These are phyloP conservation scores for Octodonta nipae DNA, from an alignment of 2,888 invertebrate genomes.

Conservation along the genomic window DNA sequence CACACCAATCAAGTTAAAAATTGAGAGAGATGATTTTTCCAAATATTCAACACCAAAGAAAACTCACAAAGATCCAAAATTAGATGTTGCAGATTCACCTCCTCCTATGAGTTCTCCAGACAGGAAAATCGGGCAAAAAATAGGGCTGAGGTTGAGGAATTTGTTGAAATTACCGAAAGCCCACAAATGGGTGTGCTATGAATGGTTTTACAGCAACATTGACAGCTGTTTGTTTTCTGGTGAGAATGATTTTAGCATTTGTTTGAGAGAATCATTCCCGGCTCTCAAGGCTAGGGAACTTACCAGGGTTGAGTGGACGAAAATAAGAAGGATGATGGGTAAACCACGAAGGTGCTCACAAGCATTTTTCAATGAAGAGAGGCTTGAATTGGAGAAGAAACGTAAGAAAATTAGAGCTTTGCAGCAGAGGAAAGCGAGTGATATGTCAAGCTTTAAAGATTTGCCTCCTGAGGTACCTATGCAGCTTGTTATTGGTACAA, in stretches of 20 bases:
- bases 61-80: conserved; percentile 26
- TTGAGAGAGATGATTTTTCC: conserved; percentile 12
- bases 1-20: conserved; percentile 17
- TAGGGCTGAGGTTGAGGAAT: conserved; percentile 79
- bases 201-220: conserved; percentile 98
- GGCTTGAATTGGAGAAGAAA: conserved; percentile 78
- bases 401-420: conserved; percentile 82
- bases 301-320: conserved; percentile 86
- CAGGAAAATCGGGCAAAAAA: conserved; percentile 74
- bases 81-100: conserved; percentile 27
- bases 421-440: conserved; percentile 79
- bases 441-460: conserved; percentile 65
- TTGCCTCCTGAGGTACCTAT: conserved; percentile 88
- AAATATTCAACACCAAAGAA: conserved; percentile 24
- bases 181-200: conserved; percentile 98
- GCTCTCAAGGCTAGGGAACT: conserved; percentile 72
- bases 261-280: conserved; percentile 87
- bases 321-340: conserved; percentile 89
- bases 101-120: conserved; percentile 52
- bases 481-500: conserved; percentile 87
- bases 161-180: conserved; percentile 94
- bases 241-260: conserved; percentile 91
- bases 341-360: conserved; percentile 89
- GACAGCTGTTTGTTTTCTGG: conserved; percentile 89
- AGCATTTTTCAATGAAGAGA: conserved; percentile 91